phyloP scores from a whole-genome alignment of 2,888 invertebrate species.

The Omphaloscelis lunosa region DNA sequence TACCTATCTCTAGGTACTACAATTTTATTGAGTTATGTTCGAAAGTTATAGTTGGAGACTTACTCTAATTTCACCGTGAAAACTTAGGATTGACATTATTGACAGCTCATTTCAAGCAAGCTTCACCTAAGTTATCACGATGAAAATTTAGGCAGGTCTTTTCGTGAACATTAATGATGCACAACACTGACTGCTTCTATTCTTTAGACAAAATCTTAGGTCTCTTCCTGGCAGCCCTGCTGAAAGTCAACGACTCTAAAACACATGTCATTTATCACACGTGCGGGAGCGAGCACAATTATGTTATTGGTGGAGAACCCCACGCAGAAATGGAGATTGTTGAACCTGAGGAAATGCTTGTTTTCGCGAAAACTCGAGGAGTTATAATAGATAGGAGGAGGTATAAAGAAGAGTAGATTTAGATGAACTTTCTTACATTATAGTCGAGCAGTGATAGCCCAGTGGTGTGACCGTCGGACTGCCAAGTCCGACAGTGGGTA shows the following conservation, averaged over 20 bases:
- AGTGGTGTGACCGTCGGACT: too few species aligned
- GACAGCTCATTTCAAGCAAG: too few species aligned
- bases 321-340: slow-evolving; percentile 3
- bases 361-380: not conserved
- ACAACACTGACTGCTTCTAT: not conserved
- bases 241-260: slow-evolving; percentile 10
- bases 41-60: too few species aligned
- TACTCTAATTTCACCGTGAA: too few species aligned
- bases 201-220: not conserved
- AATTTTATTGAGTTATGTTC: not conserved
- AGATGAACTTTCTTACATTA: not conserved
- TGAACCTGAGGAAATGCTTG: not conserved
- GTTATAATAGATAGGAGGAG: not conserved
- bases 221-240: not conserved
- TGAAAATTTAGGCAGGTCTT: not conserved
- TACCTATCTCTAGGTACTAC: not conserved
- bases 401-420: not conserved
- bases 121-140: too few species aligned
- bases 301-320: slow-evolving; percentile 7
- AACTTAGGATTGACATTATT: too few species aligned
- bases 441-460: too few species aligned
- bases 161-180: not conserved
- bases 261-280: slow-evolving; percentile 16
- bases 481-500: too few species aligned
- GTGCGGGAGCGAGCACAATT: slow-evolving; percentile 19